A percentile compares a stretch with the other conserved stretches of the same genome.
Evolutionary conservation across 2,888 invertebrate species (phyloP).

Genomic region (Drosophila atroscutellata): DNA sequence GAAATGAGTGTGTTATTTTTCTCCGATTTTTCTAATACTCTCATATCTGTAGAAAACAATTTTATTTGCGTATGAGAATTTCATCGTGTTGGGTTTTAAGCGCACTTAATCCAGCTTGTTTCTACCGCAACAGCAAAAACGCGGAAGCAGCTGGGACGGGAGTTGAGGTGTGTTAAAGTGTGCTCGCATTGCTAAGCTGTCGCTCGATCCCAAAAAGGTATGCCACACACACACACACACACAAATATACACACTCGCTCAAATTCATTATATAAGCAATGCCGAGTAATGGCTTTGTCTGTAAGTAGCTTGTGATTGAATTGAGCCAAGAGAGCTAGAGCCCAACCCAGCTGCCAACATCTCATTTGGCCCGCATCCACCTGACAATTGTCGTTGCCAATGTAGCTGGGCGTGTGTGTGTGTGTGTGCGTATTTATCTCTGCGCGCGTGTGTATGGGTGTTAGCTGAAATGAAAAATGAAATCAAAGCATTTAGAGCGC

Average conservation of each 20-base stretch:
- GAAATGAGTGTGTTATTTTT: conserved; percentile 14
- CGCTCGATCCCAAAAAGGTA: conserved; percentile 38
- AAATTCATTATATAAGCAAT: conserved; percentile 62
- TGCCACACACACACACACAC: conserved; percentile 36
- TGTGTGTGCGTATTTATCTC: conserved; percentile 2
- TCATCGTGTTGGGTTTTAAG: conserved; percentile 69
- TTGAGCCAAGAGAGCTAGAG: conserved; percentile 57
- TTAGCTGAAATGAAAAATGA: conserved; percentile 75
- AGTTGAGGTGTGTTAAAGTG: conserved; percentile 11
- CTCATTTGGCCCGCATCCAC: conserved; percentile 53
- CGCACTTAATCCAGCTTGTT: conserved; percentile 76
- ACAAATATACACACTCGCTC: conserved; percentile 13
- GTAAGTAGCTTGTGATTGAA: conserved; percentile 80
- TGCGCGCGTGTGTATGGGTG: conserved; percentile 19
- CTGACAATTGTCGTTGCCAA: conserved; percentile 47
- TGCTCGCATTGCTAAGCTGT: conserved; percentile 46
- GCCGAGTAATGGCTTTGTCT: conserved; percentile 72
- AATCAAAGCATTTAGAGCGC: conserved; percentile 78
- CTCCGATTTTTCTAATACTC: conserved; percentile 5
- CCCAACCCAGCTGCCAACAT: conserved; percentile 45
- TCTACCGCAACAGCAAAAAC: conserved; percentile 51
- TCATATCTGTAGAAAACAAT: conserved; percentile 23
- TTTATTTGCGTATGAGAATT: conserved; percentile 49
- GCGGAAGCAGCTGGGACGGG: not conserved
- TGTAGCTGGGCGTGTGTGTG: not conserved